These are phyloP conservation scores for Palythoa grandis DNA, from an alignment of 92 coral and sea anemone species.

Conservation along the genomic window DNA sequence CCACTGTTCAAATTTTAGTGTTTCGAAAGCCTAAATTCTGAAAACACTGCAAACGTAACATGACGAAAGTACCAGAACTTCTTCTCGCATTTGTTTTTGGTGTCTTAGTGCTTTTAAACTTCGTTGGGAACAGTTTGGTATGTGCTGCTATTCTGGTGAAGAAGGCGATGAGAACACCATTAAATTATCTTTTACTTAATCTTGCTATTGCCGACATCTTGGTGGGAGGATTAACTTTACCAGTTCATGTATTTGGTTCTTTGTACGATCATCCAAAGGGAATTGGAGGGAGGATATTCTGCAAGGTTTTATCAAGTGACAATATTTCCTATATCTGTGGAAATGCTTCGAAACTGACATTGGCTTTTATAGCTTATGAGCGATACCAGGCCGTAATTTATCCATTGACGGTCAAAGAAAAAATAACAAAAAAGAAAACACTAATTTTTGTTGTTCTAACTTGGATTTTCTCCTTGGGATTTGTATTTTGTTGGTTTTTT, in stretches of 20 bases:
- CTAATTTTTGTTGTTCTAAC: constrained; percentile 10
- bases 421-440: constrained; percentile 13
- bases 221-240: not conserved
- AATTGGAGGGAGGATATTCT: not conserved
- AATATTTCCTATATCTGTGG: not conserved
- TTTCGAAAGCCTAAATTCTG: no score
- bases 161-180: constrained; percentile 16
- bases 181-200: constrained; percentile 12
- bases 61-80: not conserved
- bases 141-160: not conserved
- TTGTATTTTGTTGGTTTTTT: not conserved
- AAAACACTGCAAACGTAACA: not conserved
- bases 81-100: not conserved
- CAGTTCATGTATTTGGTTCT: not conserved
- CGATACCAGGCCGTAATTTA: constrained; percentile 29
- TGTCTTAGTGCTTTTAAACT: not conserved
- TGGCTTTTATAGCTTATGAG: constrained; percentile 16
- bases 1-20: no score
- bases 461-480: not conserved
- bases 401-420: constrained; percentile 13
- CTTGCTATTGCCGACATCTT: constrained; percentile 25
- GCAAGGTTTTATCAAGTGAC: constrained; percentile 6
- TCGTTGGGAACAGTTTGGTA: constrained; percentile 20
- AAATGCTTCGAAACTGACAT: not conserved
- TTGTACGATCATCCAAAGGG: constrained; percentile 1